A percentile compares a stretch with the other conserved stretches of the same genome.
phyloP scores from a whole-genome alignment of 2,797 vertebrate genomes.

The Glossophaga mutica region DNA sequence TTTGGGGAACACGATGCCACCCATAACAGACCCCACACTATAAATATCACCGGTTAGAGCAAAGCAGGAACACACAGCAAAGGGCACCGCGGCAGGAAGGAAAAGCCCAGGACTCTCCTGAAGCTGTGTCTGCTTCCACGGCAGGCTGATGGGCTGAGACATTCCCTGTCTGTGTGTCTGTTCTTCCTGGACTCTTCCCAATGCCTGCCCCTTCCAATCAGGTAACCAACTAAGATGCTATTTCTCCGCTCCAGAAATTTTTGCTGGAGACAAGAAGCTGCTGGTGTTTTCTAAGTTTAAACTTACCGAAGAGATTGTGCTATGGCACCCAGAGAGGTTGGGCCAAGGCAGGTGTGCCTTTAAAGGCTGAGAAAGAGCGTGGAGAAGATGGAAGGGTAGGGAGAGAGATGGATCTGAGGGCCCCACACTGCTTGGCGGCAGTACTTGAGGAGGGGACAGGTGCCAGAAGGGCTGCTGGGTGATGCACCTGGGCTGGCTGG shows the following conservation, averaged over 20 bases:
- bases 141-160: fast-evolving
- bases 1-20: not conserved
- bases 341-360: not conserved
- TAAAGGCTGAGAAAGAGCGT: not conserved
- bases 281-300: not conserved
- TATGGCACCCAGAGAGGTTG: not conserved
- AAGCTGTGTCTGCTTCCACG: fast-evolving
- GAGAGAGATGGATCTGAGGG: not conserved
- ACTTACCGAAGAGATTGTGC: not conserved
- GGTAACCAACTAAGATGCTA: not conserved
- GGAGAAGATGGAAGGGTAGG: not conserved
- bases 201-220: not conserved
- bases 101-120: not conserved
- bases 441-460: fast-evolving
- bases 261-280: not conserved
- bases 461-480: too few relatives aligned
- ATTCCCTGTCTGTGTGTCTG: not conserved
- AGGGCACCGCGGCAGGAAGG: not conserved
- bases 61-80: not conserved
- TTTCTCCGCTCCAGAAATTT: not conserved
- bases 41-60: not conserved
- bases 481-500: not conserved
- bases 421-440: not conserved
- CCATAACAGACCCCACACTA: not conserved
- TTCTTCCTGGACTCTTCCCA: not conserved